Percentiles rank a stretch among this genome's conserved stretches.
phyloP scores from a whole-genome alignment of 2,113 vertebrate genomes.

The Ramphastos sulfuratus region DNA sequence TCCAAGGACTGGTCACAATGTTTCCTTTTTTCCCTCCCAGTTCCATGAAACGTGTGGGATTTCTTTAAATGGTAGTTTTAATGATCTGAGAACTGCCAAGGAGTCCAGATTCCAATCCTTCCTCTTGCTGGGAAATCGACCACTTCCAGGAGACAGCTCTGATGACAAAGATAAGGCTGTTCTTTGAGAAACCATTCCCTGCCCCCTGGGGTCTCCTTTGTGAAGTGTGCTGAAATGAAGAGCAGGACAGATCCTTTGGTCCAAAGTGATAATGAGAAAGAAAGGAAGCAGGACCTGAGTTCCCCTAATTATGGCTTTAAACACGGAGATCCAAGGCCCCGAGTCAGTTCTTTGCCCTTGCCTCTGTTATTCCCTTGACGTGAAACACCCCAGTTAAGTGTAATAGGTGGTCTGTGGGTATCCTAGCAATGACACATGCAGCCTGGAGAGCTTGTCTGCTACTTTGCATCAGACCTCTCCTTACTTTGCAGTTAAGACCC shows the following conservation, averaged over 20 bases:
- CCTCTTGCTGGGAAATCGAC: background rate
- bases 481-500: background rate
- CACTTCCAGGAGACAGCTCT: conserved; percentile 27
- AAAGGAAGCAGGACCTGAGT: conserved; percentile 45
- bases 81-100: background rate
- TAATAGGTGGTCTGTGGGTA: background rate
- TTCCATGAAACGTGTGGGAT: background rate
- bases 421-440: background rate
- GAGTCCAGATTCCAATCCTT: conserved; percentile 12
- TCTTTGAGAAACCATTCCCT: conserved; percentile 24
- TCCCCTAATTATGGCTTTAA: conserved; percentile 38
- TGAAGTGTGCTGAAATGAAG: conserved; percentile 54
- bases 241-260: conserved; percentile 59
- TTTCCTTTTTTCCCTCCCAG: background rate
- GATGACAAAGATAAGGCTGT: conserved; percentile 5
- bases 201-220: conserved; percentile 48
- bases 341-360: conserved; percentile 30
- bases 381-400: background rate
- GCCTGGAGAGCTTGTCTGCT: background rate
- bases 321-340: background rate
- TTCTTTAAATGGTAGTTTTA: background rate
- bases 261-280: conserved; percentile 21
- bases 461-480: background rate
- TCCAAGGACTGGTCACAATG: background rate
- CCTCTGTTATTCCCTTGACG: background rate